These are phyloP conservation scores for Trissolcus basalis DNA, from an alignment of 1,140 invertebrate genomes.

Conservation along the genomic window DNA sequence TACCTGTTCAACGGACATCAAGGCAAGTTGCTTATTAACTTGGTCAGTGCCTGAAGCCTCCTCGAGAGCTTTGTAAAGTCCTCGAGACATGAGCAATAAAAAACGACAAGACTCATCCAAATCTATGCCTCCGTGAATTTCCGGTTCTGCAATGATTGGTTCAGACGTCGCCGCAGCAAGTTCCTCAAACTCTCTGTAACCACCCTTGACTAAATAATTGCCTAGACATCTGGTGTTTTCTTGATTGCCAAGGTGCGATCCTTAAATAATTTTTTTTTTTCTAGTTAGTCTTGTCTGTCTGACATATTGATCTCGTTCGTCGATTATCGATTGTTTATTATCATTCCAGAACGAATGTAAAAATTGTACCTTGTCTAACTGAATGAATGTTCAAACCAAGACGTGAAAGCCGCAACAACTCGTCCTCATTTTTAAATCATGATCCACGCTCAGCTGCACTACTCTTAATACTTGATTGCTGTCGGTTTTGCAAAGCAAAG, in stretches of 20 bases:
- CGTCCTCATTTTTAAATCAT: constrained; percentile 91
- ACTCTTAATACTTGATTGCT: constrained; percentile 87
- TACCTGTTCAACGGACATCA: constrained; percentile 86
- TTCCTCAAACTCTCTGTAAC: constrained; percentile 89
- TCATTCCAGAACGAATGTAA: no score
- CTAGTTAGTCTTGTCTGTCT: no score
- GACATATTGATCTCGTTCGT: no score
- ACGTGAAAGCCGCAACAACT: constrained; percentile 83
- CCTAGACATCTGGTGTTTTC: constrained; percentile 88
- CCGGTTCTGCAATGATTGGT: constrained; percentile 89
- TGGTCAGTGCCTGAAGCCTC: constrained; percentile 87
- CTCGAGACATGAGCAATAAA: constrained; percentile 89
- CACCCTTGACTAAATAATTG: constrained; percentile 92
- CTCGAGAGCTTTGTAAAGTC: constrained; percentile 88
- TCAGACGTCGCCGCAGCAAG: constrained; percentile 82
- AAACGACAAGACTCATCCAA: constrained; percentile 89
- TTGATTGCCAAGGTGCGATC: constrained; percentile 82
- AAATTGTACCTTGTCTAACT: constrained; percentile 78
- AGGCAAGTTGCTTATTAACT: constrained; percentile 87
- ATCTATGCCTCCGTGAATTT: constrained; percentile 87
- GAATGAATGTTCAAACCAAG: constrained; percentile 82
- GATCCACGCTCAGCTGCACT: constrained; percentile 87
- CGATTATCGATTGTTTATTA: no score
- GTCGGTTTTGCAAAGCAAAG: constrained; percentile 88
- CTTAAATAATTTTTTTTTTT: no score